Evolutionary conservation across 2,888 invertebrate genomes (phyloP).

Genomic region (Oconnorella tubifera): DNA sequence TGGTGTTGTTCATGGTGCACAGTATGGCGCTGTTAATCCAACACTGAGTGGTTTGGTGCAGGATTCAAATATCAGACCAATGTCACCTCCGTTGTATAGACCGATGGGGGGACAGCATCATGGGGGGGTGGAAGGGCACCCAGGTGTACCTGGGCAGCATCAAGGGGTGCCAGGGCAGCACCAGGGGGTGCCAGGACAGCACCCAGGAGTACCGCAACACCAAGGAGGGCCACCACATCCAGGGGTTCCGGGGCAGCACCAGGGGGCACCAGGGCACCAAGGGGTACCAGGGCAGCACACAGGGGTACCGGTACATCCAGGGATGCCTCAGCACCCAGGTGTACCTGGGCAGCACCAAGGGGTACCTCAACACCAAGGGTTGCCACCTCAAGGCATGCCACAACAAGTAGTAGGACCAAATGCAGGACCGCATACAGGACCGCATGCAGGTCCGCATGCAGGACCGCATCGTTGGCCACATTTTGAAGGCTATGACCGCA

Average conservation of each 20-base stretch:
- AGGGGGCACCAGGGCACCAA: background rate
- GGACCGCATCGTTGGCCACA: background rate
- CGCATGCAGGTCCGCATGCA: background rate
- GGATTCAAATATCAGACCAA: background rate
- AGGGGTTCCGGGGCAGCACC: background rate
- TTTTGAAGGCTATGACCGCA: too few species aligned
- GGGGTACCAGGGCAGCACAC: background rate
- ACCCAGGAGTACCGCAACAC: background rate
- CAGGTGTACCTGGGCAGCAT: background rate
- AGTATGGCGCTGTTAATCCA: conserved; percentile 2
- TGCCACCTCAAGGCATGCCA: background rate
- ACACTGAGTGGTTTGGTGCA: background rate
- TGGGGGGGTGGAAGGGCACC: background rate
- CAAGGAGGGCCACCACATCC: background rate
- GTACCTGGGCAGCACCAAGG: background rate
- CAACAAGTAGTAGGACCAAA: background rate
- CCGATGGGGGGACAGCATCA: background rate
- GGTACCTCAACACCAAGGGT: background rate
- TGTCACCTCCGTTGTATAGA: background rate
- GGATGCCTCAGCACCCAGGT: background rate
- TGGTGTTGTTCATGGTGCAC: background rate
- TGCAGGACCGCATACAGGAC: background rate
- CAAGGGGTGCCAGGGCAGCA: background rate
- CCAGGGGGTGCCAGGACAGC: background rate
- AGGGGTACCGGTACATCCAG: background rate